Evolutionary conservation across 2,797 vertebrate species (phyloP).

Genomic region (Gorsachius magnificus): DNA sequence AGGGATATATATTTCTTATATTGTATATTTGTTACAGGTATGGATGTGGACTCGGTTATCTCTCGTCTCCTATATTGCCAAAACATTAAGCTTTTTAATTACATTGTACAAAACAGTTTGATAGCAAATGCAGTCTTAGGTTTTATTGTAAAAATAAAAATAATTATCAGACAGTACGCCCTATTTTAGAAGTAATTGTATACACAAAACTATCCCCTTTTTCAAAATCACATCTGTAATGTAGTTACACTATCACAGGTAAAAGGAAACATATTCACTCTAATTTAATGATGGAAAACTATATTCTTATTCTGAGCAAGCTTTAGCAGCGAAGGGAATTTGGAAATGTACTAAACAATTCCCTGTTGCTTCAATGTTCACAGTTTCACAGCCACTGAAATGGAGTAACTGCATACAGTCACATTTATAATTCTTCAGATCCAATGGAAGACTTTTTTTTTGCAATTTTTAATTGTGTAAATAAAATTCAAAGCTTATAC

Average conservation of each 20-base stretch:
- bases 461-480: background rate
- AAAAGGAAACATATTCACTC: background rate
- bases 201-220: background rate
- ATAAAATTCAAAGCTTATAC: background rate
- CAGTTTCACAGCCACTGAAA: background rate
- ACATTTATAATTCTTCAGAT: background rate
- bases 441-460: background rate
- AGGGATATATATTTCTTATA: background rate
- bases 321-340: background rate
- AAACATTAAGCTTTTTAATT: constrained; percentile 8
- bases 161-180: background rate
- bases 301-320: background rate
- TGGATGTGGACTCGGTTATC: background rate
- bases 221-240: background rate
- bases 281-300: background rate
- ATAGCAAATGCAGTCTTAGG: background rate
- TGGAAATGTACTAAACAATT: background rate
- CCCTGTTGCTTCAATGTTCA: background rate
- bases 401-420: background rate
- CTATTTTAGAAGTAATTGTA: background rate
- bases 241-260: background rate
- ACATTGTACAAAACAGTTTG: background rate
- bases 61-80: background rate
- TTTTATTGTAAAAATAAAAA: background rate
- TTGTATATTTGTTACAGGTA: background rate